These are phyloP conservation scores for Dendrolimus punctatus DNA, from an alignment of 1,140 invertebrate species.

Conservation along the genomic window DNA sequence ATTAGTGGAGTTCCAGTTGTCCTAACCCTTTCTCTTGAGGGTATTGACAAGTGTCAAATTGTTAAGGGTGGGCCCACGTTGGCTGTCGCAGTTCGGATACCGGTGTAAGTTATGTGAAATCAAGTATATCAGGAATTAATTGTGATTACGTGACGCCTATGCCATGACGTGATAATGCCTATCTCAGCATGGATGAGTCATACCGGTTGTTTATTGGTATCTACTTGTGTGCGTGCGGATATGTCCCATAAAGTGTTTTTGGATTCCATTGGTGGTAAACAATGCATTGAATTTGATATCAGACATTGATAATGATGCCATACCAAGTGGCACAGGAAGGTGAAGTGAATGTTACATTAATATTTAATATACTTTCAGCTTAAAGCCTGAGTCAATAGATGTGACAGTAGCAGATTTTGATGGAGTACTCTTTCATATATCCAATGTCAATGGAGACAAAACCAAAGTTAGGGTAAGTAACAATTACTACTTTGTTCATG, in stretches of 20 bases:
- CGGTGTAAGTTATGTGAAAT: conserved; percentile 10
- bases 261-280: conserved; percentile 50
- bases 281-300: conserved; percentile 32
- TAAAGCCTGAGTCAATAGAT: conserved; percentile 96
- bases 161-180: conserved; percentile 46
- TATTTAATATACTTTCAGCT: conserved; percentile 74
- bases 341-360: neutral
- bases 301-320: conserved; percentile 1
- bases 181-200: conserved; percentile 60
- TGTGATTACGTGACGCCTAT: conserved; percentile 30
- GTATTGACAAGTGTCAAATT: conserved; percentile 66
- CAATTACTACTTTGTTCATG: neutral
- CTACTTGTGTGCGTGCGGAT: conserved; percentile 44
- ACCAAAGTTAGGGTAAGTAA: conserved; percentile 91
- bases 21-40: conserved; percentile 46
- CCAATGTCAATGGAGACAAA: conserved; percentile 96
- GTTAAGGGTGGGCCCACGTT: conserved; percentile 64
- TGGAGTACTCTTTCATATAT: conserved; percentile 98
- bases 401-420: conserved; percentile 98
- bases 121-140: conserved; percentile 15
- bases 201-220: conserved; percentile 43
- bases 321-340: neutral
- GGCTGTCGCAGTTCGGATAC: conserved; percentile 24
- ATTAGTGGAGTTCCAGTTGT: conserved; percentile 1
- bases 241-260: conserved; percentile 57